phyloP scores from a whole-genome alignment of 1,140 invertebrate genomes.

The Papilio xuthus region DNA sequence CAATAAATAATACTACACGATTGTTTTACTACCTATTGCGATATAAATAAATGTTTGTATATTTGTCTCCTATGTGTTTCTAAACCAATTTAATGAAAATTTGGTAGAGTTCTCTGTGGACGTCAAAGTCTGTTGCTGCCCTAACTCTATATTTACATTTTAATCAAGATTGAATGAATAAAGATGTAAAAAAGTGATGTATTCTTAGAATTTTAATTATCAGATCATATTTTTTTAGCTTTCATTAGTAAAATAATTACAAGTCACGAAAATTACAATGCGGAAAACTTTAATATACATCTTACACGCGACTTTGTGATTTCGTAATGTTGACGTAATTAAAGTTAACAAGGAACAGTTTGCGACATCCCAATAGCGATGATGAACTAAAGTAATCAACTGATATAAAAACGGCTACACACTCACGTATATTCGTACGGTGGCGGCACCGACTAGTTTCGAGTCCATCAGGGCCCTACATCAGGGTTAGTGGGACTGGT shows the following conservation, averaged over 20 bases:
- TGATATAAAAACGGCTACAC: too few relatives aligned
- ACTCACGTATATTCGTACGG: too few relatives aligned
- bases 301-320: slow-evolving; percentile 1
- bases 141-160: too few relatives aligned
- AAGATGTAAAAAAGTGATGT: background rate
- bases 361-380: background rate
- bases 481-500: too few relatives aligned
- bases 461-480: too few relatives aligned
- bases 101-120: too few relatives aligned
- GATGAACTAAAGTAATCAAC: background rate
- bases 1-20: background rate
- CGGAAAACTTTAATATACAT: slow-evolving; percentile 18
- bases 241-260: slow-evolving; percentile 16
- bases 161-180: background rate
- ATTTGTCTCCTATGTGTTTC: too few relatives aligned
- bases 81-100: too few relatives aligned
- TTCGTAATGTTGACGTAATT: background rate
- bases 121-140: too few relatives aligned
- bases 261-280: slow-evolving; percentile 20
- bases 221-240: slow-evolving; percentile 13
- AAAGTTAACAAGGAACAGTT: background rate
- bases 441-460: too few relatives aligned
- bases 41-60: too few relatives aligned
- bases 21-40: background rate
- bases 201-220: slow-evolving; percentile 2